Evolutionary conservation across 2,797 vertebrate species (phyloP), one percentile per base, ranked within the genome.

Genomic region (Cyprinella venusta): DNA sequence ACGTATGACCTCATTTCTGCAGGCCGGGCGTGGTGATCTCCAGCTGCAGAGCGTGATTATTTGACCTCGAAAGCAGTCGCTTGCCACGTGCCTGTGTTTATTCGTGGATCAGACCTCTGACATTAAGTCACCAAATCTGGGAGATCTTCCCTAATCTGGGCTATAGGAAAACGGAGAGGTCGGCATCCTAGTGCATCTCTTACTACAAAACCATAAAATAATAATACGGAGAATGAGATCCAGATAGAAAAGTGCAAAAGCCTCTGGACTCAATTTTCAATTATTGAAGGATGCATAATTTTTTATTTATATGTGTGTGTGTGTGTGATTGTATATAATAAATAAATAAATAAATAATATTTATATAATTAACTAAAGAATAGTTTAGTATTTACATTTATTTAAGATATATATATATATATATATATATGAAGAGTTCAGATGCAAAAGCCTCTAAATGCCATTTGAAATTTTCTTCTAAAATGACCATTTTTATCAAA

Each of bases 1-100:
- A 82, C 24, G 16, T 24, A 56, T 82, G 63, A 82, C 63, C 81
- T 82, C 81, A 82, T 76, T 76, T 82, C 24, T 8, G 61, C 63
- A 54, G 48, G 63, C 80, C 8, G 45, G 81, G 63, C 6, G 81
- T 76, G 63, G 72, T 82, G 24, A 56, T 56, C 69, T 76, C n/a
- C 81, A 76, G 81, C 81, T 76, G 38, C 61, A 64, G 30, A 82
- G 33, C 2, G 5, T 48, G 64, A 83, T 70, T 48, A 45, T 78
- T 16, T 70, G 75, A 71, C 76, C 81, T 33, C 30, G 36, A 82
- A 68, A 42, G 24, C 16, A 76, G 63, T 65, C 80, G 76, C 36
- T 68, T 38, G 65, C 38, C 74, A 83, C 61, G 74, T 59, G 74
- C 81, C 74, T 15, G 52, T 70, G 52, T 82, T 82, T 82, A 65